Base-by-base conservation (phyloP, 64 coral and sea anemone species). In the Montipora capricornis region DNA sequence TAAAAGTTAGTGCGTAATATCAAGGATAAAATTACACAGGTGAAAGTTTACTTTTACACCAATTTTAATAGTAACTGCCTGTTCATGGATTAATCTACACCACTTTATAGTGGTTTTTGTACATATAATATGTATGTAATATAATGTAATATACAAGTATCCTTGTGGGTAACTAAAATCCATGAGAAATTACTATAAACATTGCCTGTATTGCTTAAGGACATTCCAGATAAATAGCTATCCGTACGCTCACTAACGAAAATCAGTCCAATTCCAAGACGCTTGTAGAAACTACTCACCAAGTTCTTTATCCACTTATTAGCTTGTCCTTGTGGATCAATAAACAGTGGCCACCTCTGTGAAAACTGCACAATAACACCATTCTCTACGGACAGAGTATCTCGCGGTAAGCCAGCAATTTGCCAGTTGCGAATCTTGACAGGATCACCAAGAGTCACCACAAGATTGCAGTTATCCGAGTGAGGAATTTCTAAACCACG, bases 221-320 rank as follows among this genome's bases (percentile, higher is more conserved):
- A 37, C 29, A 37, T 37, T 37, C 29, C 29, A 37, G 29, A 37
- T 37, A 37, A 37, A 37, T 37, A 37, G 29, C 29, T 37, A 37
- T 37, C 29, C 29, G 29, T 37, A 37, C 13, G 14, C 60, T 64
- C 10, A 12, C 14, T 19, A 16, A 19, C 14, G 60, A 15, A 64
- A 64, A 64, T 14, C 60, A 64, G 14, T 64, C 60, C 60, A 12
- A 22, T 22, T 22, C 22, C 0, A 22, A 14, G 60, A 26, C 3
- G 8, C 16, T 1, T 4, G 67, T 0, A 14, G 20, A 50, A 70
- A 10, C 20, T 20, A 92, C 93, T 82, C 75, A 98, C 97, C 84
- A 96, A 91, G 73, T 89, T 99, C 26, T 99, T 99, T 22, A 95
- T 95, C 98, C 98, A 99, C 52, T 99, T 99, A 68, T 99, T 99